Evolutionary conservation across 2,797 vertebrate species (phyloP), one percentile per base, ranked within the genome.

Genomic region (Mormyrus proboscirostris): DNA sequence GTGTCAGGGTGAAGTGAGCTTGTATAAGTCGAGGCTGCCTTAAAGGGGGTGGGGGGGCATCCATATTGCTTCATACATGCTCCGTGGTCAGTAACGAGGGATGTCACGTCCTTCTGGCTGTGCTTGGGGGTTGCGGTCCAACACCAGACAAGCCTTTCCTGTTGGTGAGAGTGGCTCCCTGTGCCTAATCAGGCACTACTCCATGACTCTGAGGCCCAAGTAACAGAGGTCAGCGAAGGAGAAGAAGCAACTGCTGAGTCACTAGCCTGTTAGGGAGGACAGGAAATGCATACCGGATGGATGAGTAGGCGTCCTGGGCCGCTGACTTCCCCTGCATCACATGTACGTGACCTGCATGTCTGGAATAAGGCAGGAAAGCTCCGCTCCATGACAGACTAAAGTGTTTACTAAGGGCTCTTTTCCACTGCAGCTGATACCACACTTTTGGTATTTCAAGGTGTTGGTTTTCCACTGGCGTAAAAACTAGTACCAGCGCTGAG

Each of bases 261-360:
- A 91, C 84, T 50, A 89, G 88, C 59, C 47, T 90, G 49, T 55
- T 44, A 89, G 88, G 86, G 79, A 84, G 88, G 89, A 83, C 90
- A 91, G 90, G 83, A 90, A 91, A 90, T 91, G 86, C 86, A 91
- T 73, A 73, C 89, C 62, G 50, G 88, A 55, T 76, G 65, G 82
- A 25, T 47, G 79, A 33, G 50, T 83, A 29, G 19, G 53, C 44
- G 14, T 44, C 22, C 82, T 49, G 82, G 44, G 44, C 6, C 12
- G 4, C 41, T 84, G 57, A 89, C 65, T 12, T 33, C 14, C 10
- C 6, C 25, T 29, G 84, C 82, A n/a, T n/a, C 2, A n/a, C 41
- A 49, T 49, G 47, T 22, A 73, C 10, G 4, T 69, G 62, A 59
- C 57, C 57, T 25, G n/a, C 2, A 22, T 29, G 29, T 38, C 12